Base-by-base conservation (phyloP, 2,113 vertebrate genomes). In the Maccullochella peelii region DNA sequence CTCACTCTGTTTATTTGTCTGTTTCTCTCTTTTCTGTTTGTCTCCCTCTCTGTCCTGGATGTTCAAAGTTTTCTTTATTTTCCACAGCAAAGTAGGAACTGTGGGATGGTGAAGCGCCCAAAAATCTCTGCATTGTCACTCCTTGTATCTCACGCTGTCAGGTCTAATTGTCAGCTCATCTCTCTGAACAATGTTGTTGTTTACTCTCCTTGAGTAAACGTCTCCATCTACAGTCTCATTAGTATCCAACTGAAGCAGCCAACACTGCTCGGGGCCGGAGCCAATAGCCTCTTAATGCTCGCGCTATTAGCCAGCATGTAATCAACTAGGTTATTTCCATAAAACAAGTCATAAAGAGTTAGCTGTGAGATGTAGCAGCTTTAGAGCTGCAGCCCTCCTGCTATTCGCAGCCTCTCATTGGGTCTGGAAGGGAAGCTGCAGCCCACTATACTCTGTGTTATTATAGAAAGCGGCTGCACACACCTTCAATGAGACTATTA, bases 401-500 rank as follows among this genome's bases (percentile, higher is more conserved):
- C 84, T 90, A 87, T 90, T 88, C 88, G 70, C 84, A 70, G 84
- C 70, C 81, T 77, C 70, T 90, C 47, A 72, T 91, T 92, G 84
- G 70, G 80, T 84, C 75, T 88, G 87, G 70, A 86, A 82, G 70
- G 82, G 80, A 91, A 91, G 83, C 88, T 86, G 79, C 57, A 58
- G 77, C 69, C 79, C 66, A 66, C 79, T 89, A 25, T 76, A 67
- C 73, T 79, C 65, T 57, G 67, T 81, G 89, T 83, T 91, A 87
- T 93, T 93, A n/a, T 92, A 89, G 92, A 93, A 90, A 71, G 47
- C 10, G 36, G 65, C 85, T 82, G 83, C 89, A 84, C 74, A 90
- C 86, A 94, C 93, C 93, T 93, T 94, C 91, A 94, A 92, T 92
- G 89, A 89, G 83, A 91, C 77, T 82, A 94, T 95, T 91, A 91